Base-by-base conservation (phyloP, 2,888 invertebrate genomes). In the Nephrotoma guestfalica region DNA sequence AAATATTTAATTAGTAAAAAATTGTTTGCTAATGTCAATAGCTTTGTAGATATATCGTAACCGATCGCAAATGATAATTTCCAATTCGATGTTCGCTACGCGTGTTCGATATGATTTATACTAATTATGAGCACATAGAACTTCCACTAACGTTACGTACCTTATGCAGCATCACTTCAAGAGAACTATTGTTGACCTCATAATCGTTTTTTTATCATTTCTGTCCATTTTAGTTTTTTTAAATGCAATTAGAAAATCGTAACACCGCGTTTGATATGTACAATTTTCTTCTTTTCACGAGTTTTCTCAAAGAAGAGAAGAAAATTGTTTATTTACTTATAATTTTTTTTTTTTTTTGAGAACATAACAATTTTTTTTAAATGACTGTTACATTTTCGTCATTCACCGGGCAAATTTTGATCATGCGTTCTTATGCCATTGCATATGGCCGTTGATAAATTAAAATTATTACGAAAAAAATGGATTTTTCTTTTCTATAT, bases 361-460 rank as follows among this genome's bases (percentile, higher is more conserved):
- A 84, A 41, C 41, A 84, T 84, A 41, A 84, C 9, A 30, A 30
- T 71, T 84, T 84, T 84, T 84, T 84, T 13, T 13, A 41, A 84
- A 84, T 84, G 84, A 84, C 84, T 84, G 83, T 83, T 84, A 84
- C 42, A 84, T 41, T 84, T 84, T 84, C 84, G 84, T 84, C 84
- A 84, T 84, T 84, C 84, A 84, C 84, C 84, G 84, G 84, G 84
- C 84, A 84, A 41, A 41, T 84, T 84, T n/a, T 41, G 84, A 15
- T 13, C 84, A 84, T 84, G 84, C 84, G 84, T 41, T 41, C 41
- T 42, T 41, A 84, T 84, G 4, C 84, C 41, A 84, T 84, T 84
- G 84, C 84, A 84, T 84, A 84, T 84, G 84, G 84, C 84, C 41
- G 42, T 84, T 42, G 41, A 84, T n/a, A 84, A 84, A 71, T 71